Evolutionary conservation across 2,888 invertebrate species (phyloP).

Genomic region (Caenorhabditis angaria): DNA sequence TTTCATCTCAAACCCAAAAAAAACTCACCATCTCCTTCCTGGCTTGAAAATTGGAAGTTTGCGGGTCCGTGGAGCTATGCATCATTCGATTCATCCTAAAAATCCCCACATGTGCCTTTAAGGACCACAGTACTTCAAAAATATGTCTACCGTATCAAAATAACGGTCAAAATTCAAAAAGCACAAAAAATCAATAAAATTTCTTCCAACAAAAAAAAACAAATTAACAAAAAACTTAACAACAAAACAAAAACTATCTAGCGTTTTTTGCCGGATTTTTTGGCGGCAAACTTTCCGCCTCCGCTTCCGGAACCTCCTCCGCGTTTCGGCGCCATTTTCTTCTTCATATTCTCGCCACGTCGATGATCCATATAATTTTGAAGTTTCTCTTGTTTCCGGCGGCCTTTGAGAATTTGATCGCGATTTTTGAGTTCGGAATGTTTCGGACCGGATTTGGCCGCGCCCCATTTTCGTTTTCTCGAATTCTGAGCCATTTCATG

Average conservation of each 20-base stretch:
- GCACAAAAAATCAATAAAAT: constrained; percentile 9
- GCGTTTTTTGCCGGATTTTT: constrained; percentile 27
- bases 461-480: constrained; percentile 39
- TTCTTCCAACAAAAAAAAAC: constrained; percentile 7
- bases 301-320: constrained; percentile 13
- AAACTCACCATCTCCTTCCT: not conserved
- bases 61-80: constrained; percentile 31
- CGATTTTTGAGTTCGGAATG: constrained; percentile 51
- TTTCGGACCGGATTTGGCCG: no score
- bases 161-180: not conserved
- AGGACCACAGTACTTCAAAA: no score
- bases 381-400: constrained; percentile 57
- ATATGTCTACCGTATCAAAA: no score
- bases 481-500: constrained; percentile 16
- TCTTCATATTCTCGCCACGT: constrained; percentile 55
- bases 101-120: not conserved
- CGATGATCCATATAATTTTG: constrained; percentile 62
- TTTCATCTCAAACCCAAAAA: not conserved
- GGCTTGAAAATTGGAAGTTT: constrained; percentile 22
- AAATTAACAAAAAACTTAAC: constrained; percentile 1
- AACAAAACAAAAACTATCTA: constrained; percentile 11
- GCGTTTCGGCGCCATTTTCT: constrained; percentile 20
- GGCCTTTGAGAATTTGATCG: constrained; percentile 48
- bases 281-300: constrained; percentile 24
- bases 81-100: constrained; percentile 45